Conservation (phyloP, 2,797 vertebrate species). For the Pangasius sanitwongsei region DNA sequence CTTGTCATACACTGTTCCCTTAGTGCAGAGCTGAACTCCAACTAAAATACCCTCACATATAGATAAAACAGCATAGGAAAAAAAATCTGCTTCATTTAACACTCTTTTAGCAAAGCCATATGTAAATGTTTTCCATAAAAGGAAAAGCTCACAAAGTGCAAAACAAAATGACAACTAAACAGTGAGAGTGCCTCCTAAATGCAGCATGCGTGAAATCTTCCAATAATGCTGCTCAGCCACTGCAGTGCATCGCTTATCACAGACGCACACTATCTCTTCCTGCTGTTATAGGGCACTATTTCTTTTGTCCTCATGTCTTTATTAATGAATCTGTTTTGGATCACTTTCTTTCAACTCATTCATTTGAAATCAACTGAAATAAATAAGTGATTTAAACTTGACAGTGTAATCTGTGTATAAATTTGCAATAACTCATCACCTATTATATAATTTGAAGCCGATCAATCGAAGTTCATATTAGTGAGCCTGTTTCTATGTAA, state of each 20-base stretch:
- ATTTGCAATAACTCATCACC: not conserved
- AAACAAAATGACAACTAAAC: not conserved
- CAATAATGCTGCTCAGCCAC: slow-evolving; percentile 15
- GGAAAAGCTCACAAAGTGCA: no score
- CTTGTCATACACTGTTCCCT: not conserved
- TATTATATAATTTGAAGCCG: not conserved
- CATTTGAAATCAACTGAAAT: no score
- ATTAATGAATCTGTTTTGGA: not conserved
- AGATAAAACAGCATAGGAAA: no score
- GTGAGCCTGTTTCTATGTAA: not conserved
- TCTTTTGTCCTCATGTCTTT: not conserved
- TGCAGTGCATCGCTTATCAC: not conserved
- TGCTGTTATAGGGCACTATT: not conserved
- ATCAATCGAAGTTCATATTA: not conserved
- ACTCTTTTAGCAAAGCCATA: not conserved
- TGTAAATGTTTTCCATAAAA: not conserved
- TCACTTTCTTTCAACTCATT: not conserved
- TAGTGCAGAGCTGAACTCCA: not conserved
- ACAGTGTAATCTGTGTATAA: not conserved
- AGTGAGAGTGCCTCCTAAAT: not conserved
- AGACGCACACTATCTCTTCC: not conserved
- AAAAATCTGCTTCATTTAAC: not conserved
- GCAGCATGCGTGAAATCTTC: not conserved
- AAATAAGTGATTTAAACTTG: no score
- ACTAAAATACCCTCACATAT: not conserved